Evolutionary conservation across 2,113 vertebrate species (phyloP), one percentile per base, ranked within the genome.

Genomic region (Zosterops japonicus): DNA sequence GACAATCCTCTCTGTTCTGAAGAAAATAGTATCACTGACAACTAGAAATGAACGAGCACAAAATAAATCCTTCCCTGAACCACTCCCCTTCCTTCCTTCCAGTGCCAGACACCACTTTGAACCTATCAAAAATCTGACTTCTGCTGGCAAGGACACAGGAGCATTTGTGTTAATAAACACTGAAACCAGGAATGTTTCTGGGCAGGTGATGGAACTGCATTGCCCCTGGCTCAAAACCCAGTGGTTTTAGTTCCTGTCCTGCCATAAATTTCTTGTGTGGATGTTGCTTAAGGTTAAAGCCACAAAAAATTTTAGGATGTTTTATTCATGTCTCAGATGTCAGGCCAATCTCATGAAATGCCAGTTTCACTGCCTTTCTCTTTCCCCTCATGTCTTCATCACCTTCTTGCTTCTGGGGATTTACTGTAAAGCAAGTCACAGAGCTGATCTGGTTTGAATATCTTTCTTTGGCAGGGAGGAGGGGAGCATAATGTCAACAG

Each of bases 241-340:
- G 16, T 14, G 25, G 31, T 75, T 82, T 39, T 64, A 46, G 36
- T n/a, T 90, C 65, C 80, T n/a, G 47, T 47, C 53, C 31, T 92
- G 52, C 52, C 72, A 75, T 52, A 90, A 90, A 63, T 16, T 75
- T 81, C 63, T 78, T 2, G 0, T 44, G 52, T 52, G 35, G 57
- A 89, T 94, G 86, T 56, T 12, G 6, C 59, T 86, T 89, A 41
- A 83, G 44, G 78, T 88, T 93, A 93, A 94, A 87, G 70, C 49
- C 3, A 5, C 31, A 72, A 75, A 91, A 93, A 93, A 49, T 19
- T 69, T 76, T 36, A 53, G 41, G 36, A 61, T 64, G n/a, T 39
- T 96, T 91, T 83, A 57, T 91, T 90, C 70, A 31, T 21, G 22
- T 85, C 90, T 89, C 75, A 65, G 49, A 69, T 92, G 87, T 87